Evolutionary conservation across 2,888 invertebrate genomes (phyloP).

Genomic region (Drosophila koepferae): DNA sequence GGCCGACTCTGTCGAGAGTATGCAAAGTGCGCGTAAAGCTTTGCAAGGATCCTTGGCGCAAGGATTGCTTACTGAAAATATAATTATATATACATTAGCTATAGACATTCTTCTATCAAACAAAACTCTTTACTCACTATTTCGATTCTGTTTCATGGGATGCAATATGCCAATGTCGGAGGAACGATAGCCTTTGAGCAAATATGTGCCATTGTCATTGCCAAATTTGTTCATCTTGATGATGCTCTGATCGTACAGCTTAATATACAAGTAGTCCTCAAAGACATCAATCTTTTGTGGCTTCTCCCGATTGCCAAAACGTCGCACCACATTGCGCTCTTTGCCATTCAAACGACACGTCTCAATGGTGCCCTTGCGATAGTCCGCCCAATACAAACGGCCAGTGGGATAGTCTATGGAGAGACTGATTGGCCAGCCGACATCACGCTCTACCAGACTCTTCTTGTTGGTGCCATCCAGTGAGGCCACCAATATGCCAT

Average conservation of each 20-base stretch:
- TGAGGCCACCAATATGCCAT: conserved; percentile 88
- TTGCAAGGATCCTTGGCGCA: conserved; percentile 88
- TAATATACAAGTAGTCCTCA: conserved; percentile 89
- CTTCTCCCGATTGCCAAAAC: conserved; percentile 87
- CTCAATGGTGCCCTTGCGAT: conserved; percentile 91
- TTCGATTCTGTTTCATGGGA: conserved; percentile 87
- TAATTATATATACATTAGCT: neutral
- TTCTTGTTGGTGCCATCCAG: conserved; percentile 88
- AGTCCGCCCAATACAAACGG: conserved; percentile 94
- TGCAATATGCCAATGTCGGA: conserved; percentile 90
- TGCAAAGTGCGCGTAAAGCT: conserved; percentile 87
- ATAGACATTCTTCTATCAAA: neutral
- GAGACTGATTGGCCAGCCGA: conserved; percentile 91
- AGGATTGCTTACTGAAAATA: conserved; percentile 86
- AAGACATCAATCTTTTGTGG: conserved; percentile 91
- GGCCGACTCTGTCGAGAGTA: conserved; percentile 85
- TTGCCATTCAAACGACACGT: conserved; percentile 89
- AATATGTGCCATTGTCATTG: conserved; percentile 86
- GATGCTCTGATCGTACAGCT: conserved; percentile 88
- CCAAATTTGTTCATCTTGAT: conserved; percentile 89
- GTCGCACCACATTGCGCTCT: conserved; percentile 87
- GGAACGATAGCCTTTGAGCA: conserved; percentile 87
- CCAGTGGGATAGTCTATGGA: conserved; percentile 90
- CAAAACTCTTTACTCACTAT: conserved; percentile 81
- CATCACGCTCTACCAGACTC: conserved; percentile 87